A percentile compares a stretch with the other conserved stretches of the same genome.
Evolutionary conservation across 2,797 vertebrate species (phyloP).

Genomic region (Cyprinella venusta): DNA sequence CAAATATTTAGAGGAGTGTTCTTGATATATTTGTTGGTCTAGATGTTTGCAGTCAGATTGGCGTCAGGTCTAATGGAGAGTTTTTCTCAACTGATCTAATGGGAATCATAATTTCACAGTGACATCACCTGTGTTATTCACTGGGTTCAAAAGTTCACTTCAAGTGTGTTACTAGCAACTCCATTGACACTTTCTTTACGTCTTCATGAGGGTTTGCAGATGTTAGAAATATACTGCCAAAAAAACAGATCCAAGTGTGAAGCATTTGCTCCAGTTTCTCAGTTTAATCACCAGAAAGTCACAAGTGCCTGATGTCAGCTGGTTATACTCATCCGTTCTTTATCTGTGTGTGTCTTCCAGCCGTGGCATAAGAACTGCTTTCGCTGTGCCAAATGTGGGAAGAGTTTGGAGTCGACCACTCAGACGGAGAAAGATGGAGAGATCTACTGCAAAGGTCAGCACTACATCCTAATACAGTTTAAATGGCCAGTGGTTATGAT

Average conservation of each 20-base stretch:
- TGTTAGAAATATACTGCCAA: not conserved
- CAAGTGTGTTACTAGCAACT: not conserved
- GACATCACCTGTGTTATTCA: not conserved
- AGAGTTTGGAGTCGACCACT: slow-evolving; percentile 94
- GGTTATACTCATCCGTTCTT: not conserved
- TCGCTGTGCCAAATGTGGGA: slow-evolving; percentile 94
- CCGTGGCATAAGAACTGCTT: slow-evolving; percentile 97
- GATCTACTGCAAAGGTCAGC: slow-evolving; percentile 97
- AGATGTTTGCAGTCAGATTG: not conserved
- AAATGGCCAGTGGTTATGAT: not conserved
- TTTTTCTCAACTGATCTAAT: too few relatives aligned
- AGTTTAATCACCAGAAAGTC: not conserved
- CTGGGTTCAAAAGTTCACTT: not conserved
- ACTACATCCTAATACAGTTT: not conserved
- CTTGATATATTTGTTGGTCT: not conserved
- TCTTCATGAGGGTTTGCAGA: slow-evolving; percentile 14
- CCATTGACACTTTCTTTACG: not conserved
- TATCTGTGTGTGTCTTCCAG: slow-evolving; percentile 65
- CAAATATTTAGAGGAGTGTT: not conserved
- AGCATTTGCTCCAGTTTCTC: not conserved
- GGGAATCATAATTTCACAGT: too few relatives aligned
- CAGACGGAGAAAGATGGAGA: slow-evolving; percentile 95
- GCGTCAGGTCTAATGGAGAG: not conserved
- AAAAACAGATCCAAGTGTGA: not conserved
- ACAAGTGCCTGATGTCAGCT: not conserved